Evolutionary conservation across 2,113 vertebrate species (phyloP).

Genomic region (Hemibagrus wyckioides): DNA sequence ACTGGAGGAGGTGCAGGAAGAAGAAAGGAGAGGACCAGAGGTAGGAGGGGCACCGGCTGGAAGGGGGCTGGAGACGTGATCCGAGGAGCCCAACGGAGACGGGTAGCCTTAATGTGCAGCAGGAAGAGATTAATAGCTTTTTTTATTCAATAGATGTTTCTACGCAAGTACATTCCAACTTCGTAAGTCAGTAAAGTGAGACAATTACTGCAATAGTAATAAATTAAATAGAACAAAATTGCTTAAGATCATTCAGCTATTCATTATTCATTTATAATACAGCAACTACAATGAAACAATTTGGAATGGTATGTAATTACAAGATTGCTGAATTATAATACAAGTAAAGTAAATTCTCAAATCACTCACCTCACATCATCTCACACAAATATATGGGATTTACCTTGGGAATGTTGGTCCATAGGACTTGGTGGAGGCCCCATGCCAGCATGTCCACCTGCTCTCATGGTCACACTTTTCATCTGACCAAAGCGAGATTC

Average conservation of each 20-base stretch:
- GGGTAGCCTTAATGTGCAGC: slow-evolving; percentile 80
- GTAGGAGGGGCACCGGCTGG: slow-evolving; percentile 87
- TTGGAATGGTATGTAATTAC: not conserved
- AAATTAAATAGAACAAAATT: not conserved
- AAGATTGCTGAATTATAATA: not conserved
- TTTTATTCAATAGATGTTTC: not conserved
- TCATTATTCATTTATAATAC: not conserved
- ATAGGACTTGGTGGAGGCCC: slow-evolving; percentile 92
- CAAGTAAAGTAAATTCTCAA: not conserved
- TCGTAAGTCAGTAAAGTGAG: not conserved
- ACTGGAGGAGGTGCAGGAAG: slow-evolving; percentile 75
- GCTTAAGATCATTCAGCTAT: not conserved
- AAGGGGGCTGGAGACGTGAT: slow-evolving; percentile 89
- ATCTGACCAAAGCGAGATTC: slow-evolving; percentile 90
- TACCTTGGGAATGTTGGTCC: slow-evolving; percentile 97
- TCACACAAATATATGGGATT: not conserved
- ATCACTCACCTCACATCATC: not conserved
- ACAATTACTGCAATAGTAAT: not conserved
- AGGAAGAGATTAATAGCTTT: not conserved
- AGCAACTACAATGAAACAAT: not conserved
- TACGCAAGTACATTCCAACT: too few relatives aligned
- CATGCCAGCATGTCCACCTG: slow-evolving; percentile 84
- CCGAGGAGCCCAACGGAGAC: slow-evolving; percentile 88
- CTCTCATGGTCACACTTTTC: slow-evolving; percentile 87
- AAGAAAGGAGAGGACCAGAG: slow-evolving; percentile 81